Evolutionary conservation across 23 tunicate species (phyloP).

Genomic region (Trididemnum miniatum): DNA sequence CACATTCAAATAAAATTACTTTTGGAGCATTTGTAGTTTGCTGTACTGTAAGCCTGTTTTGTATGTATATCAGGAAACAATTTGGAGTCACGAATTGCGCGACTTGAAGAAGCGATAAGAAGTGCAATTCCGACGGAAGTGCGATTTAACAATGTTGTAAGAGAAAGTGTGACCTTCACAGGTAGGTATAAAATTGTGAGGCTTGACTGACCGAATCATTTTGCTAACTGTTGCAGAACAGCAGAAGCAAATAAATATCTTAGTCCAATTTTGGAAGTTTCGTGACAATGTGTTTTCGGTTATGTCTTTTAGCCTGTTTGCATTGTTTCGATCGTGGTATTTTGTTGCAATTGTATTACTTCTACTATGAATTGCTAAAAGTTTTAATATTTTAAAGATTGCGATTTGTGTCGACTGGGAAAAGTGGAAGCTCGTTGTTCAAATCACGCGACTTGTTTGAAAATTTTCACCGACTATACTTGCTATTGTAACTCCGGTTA

Average conservation of each 20-base stretch:
- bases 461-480: slow-evolving; percentile 62
- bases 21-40: background rate
- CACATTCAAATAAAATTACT: background rate
- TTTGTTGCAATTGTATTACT: background rate
- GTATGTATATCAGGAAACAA: background rate
- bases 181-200: no score
- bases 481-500: slow-evolving; percentile 71
- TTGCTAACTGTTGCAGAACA: no score
- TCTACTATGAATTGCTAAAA: background rate
- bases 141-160: background rate
- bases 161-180: background rate
- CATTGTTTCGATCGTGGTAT: no score
- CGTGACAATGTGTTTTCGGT: no score
- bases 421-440: background rate
- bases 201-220: no score
- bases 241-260: no score
- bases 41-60: background rate
- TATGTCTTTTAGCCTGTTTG: no score
- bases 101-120: background rate
- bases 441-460: slow-evolving; percentile 37
- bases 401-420: slow-evolving; percentile 46
- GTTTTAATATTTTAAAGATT: slow-evolving; percentile 72
- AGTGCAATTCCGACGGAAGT: background rate
- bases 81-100: background rate
- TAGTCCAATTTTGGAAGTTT: no score